Percentiles rank a stretch among this genome's conserved stretches.
These are phyloP conservation scores for Sarcophaga rosellei DNA, from an alignment of 2,888 invertebrate genomes.

Conservation along the genomic window DNA sequence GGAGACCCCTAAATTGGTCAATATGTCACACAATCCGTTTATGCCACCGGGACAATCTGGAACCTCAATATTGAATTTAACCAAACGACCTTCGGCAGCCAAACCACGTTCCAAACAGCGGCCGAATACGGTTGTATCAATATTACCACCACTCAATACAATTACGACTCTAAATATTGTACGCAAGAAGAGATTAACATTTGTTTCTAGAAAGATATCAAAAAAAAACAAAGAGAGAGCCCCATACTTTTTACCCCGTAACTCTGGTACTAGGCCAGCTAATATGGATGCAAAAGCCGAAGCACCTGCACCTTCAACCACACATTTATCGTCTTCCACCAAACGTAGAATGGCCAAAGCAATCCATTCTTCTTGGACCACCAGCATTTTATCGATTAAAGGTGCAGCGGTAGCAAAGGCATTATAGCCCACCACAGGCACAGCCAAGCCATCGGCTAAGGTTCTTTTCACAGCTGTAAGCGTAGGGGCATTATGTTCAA, in stretches of 20 bases:
- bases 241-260: slow-evolving; percentile 88
- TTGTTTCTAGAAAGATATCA: too few species aligned
- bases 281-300: slow-evolving; percentile 92
- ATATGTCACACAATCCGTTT: slow-evolving; percentile 89
- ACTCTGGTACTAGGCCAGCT: slow-evolving; percentile 89
- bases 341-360: slow-evolving; percentile 90
- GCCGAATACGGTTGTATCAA: slow-evolving; percentile 94
- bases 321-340: slow-evolving; percentile 92
- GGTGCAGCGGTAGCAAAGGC: slow-evolving; percentile 88
- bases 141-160: slow-evolving; percentile 93
- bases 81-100: slow-evolving; percentile 91
- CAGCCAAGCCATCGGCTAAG: slow-evolving; percentile 94
- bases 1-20: slow-evolving; percentile 90
- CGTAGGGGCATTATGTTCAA: slow-evolving; percentile 86
- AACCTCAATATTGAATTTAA: slow-evolving; percentile 89
- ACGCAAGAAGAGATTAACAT: background rate
- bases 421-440: slow-evolving; percentile 93
- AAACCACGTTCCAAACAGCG: slow-evolving; percentile 93
- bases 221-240: too few species aligned
- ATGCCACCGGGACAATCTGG: slow-evolving; percentile 94
- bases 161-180: slow-evolving; percentile 87
- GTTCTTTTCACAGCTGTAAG: slow-evolving; percentile 87
- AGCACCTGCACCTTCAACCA: slow-evolving; percentile 96
- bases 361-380: slow-evolving; percentile 92
- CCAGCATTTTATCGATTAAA: slow-evolving; percentile 89